Evolutionary conservation across 1,140 invertebrate species (phyloP).

Genomic region (Pseudomyrmex pallidus): DNA sequence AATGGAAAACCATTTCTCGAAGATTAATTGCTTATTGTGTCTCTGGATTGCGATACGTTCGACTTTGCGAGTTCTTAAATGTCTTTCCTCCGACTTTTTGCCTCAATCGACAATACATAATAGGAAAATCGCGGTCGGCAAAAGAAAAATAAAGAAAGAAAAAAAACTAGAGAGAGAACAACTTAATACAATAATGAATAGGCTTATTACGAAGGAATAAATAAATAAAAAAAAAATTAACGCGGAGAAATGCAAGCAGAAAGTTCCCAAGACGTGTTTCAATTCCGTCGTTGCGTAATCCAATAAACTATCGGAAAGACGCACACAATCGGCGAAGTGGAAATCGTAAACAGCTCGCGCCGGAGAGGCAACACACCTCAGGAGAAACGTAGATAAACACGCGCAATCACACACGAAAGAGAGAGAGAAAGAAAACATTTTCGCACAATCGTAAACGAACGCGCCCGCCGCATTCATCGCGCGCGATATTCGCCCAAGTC

Average conservation of each 20-base stretch:
- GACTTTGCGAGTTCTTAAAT: too few relatives aligned
- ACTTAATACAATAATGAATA: neutral
- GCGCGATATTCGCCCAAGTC: constrained; percentile 31
- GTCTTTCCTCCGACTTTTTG: too few relatives aligned
- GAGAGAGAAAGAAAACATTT: constrained; percentile 9
- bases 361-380: neutral
- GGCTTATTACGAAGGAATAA: neutral
- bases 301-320: constrained; percentile 19
- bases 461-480: constrained; percentile 26
- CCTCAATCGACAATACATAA: too few relatives aligned
- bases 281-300: constrained; percentile 42
- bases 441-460: constrained; percentile 40
- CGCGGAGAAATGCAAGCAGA: constrained; percentile 7
- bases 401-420: neutral
- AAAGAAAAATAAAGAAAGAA: too few relatives aligned
- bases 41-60: too few relatives aligned
- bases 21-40: too few relatives aligned
- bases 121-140: too few relatives aligned
- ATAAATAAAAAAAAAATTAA: neutral
- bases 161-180: too few relatives aligned
- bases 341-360: constrained; percentile 38
- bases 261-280: constrained; percentile 42
- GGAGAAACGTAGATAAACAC: constrained; percentile 29
- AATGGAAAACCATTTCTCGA: too few relatives aligned
- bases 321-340: neutral